Percentiles rank a stretch among this genome's conserved stretches.
Conservation (phyloP, 2,113 vertebrate species). For the Serinus canaria region DNA sequence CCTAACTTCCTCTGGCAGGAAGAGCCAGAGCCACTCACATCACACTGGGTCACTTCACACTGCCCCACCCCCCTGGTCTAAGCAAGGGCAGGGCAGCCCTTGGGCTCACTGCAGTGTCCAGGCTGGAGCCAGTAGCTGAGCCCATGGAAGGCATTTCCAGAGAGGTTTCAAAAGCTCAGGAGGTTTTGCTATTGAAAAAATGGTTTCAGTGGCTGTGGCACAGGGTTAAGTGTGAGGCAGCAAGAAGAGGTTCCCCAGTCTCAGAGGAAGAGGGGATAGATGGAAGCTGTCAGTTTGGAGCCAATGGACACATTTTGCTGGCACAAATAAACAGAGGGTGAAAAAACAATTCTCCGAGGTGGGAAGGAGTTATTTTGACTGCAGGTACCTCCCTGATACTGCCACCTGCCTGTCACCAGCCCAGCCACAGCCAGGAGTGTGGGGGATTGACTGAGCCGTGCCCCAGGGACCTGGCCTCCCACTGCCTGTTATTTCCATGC, state of each 20-base stretch:
- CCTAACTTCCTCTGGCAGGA: not conserved
- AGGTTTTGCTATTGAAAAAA: not conserved
- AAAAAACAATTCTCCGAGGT: not conserved
- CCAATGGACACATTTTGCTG: not conserved
- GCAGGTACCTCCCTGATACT: accelerated
- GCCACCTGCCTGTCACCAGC: not conserved
- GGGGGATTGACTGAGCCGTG: not conserved
- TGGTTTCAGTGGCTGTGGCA: accelerated
- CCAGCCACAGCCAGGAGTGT: accelerated
- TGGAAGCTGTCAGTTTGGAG: not conserved
- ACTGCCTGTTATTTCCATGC: not conserved
- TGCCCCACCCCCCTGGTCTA: not conserved
- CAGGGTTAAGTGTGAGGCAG: not conserved
- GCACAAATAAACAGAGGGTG: not conserved
- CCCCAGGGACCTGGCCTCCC: not conserved
- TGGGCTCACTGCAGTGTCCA: not conserved
- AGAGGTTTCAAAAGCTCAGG: not conserved
- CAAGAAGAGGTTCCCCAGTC: not conserved
- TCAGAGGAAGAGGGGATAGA: not conserved
- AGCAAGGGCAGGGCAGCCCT: not conserved
- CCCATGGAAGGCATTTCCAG: not conserved
- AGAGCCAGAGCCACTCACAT: not conserved
- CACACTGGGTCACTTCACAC: not conserved
- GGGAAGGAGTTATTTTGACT: not conserved
- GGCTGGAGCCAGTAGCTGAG: not conserved